These are phyloP conservation scores for Meta bourneti DNA, from an alignment of 2,888 invertebrate genomes.

Conservation along the genomic window DNA sequence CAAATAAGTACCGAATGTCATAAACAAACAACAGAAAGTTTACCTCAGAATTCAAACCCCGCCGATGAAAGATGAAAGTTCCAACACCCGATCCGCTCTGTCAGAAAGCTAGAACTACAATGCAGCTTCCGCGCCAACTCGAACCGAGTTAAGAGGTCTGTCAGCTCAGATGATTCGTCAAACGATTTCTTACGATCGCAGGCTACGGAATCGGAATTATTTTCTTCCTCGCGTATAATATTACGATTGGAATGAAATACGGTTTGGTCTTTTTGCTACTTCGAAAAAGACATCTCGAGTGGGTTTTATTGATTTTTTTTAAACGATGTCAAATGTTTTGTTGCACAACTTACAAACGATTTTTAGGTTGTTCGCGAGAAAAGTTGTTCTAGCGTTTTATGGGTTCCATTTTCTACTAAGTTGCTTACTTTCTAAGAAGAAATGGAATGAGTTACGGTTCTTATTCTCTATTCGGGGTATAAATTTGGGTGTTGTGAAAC, in stretches of 20 bases:
- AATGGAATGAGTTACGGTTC: too few relatives aligned
- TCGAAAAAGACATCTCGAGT: not conserved
- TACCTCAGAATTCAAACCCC: not conserved
- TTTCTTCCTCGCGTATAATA: conserved; percentile 14
- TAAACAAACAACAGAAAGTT: conserved; percentile 3
- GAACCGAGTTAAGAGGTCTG: not conserved
- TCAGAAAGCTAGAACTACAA: conserved; percentile 4
- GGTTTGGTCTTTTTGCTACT: not conserved
- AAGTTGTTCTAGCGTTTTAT: too few relatives aligned
- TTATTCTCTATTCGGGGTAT: too few relatives aligned
- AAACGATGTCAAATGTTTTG: not conserved
- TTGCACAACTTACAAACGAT: not conserved
- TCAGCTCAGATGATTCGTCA: not conserved
- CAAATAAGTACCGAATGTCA: conserved; percentile 14
- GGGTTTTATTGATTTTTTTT: conserved; percentile 11
- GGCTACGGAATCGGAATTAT: conserved; percentile 11
- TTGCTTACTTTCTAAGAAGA: too few relatives aligned
- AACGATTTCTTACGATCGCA: not conserved
- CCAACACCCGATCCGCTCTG: not conserved
- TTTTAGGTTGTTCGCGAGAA: too few relatives aligned
- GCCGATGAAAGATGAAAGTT: not conserved
- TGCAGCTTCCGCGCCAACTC: not conserved
- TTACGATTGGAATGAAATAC: conserved; percentile 7
- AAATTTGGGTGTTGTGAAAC: too few relatives aligned
- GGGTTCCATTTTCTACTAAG: too few relatives aligned